Conservation (phyloP, 2,797 vertebrate species). For the Orientallactaga sibirica region DNA sequence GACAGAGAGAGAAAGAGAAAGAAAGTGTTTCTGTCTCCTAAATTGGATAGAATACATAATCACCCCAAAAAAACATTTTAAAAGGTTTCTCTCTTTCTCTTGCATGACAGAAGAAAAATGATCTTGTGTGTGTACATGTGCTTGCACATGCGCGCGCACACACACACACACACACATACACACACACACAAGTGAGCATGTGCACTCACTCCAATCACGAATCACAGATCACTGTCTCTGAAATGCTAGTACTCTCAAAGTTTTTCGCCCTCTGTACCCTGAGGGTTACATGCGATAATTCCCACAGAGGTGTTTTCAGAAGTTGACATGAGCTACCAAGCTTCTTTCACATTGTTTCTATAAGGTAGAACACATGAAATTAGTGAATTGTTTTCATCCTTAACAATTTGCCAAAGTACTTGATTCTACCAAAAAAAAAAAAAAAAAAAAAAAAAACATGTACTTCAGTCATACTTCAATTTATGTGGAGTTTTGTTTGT, state of each 20-base stretch:
- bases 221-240: not conserved
- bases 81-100: not conserved
- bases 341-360: not conserved
- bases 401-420: not conserved
- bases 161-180: not conserved
- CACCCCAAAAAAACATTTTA: not conserved
- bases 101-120: not conserved
- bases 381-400: not conserved
- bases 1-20: too few relatives aligned
- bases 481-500: not conserved
- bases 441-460: not conserved
- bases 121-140: not conserved
- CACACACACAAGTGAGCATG: not conserved
- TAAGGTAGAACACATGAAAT: not conserved
- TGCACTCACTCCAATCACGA: not conserved
- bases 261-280: not conserved
- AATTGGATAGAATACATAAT: not conserved
- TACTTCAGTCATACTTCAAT: not conserved
- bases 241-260: not conserved
- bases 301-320: not conserved
- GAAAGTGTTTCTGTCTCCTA: not conserved
- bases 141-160: not conserved
- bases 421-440: not conserved
- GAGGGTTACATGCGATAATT: not conserved
- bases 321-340: not conserved